Conservation (phyloP, 2,113 vertebrate species). For the Oncorhynchus clarkii region DNA sequence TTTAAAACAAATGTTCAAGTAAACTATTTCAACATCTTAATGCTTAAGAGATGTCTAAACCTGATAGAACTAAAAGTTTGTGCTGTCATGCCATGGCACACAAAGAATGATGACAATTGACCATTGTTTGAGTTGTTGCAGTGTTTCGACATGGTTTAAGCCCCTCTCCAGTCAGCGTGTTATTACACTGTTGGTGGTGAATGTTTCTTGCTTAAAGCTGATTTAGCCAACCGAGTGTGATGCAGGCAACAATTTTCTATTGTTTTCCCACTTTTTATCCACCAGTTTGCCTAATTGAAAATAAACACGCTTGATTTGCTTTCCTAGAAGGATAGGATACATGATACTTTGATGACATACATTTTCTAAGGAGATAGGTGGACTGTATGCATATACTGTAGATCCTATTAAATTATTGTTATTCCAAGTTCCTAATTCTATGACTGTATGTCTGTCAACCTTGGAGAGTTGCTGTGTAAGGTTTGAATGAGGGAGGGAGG, state of each 20-base stretch:
- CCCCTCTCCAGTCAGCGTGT: slow-evolving; percentile 53
- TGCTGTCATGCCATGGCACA: background rate
- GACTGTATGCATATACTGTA: no score
- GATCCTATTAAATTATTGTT: no score
- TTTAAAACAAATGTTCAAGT: no score
- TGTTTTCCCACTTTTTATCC: slow-evolving; percentile 59
- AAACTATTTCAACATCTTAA: no score
- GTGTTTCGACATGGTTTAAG: slow-evolving; percentile 65
- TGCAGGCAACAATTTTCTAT: slow-evolving; percentile 71
- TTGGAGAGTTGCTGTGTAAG: no score
- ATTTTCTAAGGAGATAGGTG: no score
- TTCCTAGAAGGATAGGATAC: no score
- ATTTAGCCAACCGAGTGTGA: slow-evolving; percentile 73
- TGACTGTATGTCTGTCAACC: no score
- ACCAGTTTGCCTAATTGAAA: slow-evolving; percentile 14
- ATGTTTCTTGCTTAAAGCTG: slow-evolving; percentile 66
- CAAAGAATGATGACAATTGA: slow-evolving; percentile 41
- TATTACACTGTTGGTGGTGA: slow-evolving; percentile 54
- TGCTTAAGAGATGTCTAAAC: background rate
- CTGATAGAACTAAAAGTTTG: background rate
- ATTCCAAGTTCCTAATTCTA: no score
- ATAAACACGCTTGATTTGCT: background rate
- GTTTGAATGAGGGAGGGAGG: background rate
- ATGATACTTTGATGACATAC: no score
- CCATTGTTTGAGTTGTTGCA: slow-evolving; percentile 56